A percentile compares a stretch with the other conserved stretches of the same genome.
These are phyloP conservation scores for Acronicta aceris DNA, from an alignment of 2,888 invertebrate species.

Conservation along the genomic window DNA sequence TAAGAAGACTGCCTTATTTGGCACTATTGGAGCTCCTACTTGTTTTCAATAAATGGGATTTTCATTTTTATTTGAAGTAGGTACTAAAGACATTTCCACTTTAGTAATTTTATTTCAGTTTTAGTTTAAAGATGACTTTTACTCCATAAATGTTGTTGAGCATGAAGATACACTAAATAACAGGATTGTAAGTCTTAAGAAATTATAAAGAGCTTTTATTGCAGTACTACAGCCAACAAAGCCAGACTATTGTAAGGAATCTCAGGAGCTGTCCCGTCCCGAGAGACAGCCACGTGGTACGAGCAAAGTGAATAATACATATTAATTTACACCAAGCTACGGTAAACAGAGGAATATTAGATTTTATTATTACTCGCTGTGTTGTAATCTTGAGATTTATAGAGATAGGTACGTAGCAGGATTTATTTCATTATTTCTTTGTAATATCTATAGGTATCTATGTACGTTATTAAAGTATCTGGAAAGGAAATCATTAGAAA, in stretches of 20 bases:
- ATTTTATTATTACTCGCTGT: constrained; percentile 34
- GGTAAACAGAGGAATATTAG: constrained; percentile 31
- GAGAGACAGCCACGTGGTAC: constrained; percentile 31
- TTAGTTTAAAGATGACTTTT: no score
- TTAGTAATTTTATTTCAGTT: no score
- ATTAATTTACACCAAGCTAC: constrained; percentile 37
- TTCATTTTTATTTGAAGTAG: no score
- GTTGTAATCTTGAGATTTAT: constrained; percentile 17
- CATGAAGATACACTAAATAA: background rate
- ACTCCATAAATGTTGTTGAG: no score
- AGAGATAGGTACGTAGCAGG: constrained; percentile 5
- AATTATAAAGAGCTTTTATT: constrained; percentile 9
- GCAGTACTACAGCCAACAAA: constrained; percentile 28
- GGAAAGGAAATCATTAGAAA: no score
- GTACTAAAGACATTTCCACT: no score
- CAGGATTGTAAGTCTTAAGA: constrained; percentile 4
- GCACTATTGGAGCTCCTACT: no score
- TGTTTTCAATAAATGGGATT: no score
- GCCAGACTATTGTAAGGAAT: constrained; percentile 26
- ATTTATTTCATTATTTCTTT: constrained; percentile 17
- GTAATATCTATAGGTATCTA: background rate
- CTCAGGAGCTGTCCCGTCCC: constrained; percentile 13
- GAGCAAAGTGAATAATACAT: constrained; percentile 38
- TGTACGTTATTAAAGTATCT: no score
- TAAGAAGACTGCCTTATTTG: no score